Percentiles rank a stretch among this genome's conserved stretches.
These are phyloP conservation scores for Acanthisitta chloris DNA, from an alignment of 2,113 vertebrate genomes.

Conservation along the genomic window DNA sequence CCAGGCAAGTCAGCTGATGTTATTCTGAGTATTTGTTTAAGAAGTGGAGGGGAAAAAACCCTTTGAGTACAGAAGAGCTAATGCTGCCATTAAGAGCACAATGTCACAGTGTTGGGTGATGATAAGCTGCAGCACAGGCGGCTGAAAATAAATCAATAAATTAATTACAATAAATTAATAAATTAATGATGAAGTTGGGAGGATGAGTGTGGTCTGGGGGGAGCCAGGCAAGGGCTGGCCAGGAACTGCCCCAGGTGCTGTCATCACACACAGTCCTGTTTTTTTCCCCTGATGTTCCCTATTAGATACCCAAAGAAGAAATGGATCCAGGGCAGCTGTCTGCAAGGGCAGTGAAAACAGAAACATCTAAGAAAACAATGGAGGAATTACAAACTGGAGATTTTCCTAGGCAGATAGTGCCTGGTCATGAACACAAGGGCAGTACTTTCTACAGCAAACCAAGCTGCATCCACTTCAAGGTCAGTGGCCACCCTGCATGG, in stretches of 20 bases:
- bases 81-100: background rate
- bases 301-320: conserved; percentile 55
- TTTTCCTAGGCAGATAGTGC: conserved; percentile 56
- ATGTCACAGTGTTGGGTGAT: background rate
- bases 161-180: too few relatives aligned
- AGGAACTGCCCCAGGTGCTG: background rate
- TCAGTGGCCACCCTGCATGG: conserved; percentile 25
- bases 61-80: background rate
- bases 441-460: conserved; percentile 87
- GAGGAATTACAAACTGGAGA: conserved; percentile 26
- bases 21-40: background rate
- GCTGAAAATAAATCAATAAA: background rate
- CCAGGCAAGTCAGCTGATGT: background rate
- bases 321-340: conserved; percentile 2
- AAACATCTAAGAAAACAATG: background rate
- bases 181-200: too few relatives aligned
- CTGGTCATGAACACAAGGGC: conserved; percentile 68
- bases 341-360: conserved; percentile 46
- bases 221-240: background rate
- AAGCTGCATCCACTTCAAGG: conserved; percentile 85
- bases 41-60: background rate
- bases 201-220: background rate
- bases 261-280: background rate
- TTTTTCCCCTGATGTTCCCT: background rate
- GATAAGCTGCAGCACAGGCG: background rate